Percentiles rank a stretch among this genome's conserved stretches.
phyloP scores from a whole-genome alignment of 2,797 vertebrate species.

The Leucoraja ocellata region DNA sequence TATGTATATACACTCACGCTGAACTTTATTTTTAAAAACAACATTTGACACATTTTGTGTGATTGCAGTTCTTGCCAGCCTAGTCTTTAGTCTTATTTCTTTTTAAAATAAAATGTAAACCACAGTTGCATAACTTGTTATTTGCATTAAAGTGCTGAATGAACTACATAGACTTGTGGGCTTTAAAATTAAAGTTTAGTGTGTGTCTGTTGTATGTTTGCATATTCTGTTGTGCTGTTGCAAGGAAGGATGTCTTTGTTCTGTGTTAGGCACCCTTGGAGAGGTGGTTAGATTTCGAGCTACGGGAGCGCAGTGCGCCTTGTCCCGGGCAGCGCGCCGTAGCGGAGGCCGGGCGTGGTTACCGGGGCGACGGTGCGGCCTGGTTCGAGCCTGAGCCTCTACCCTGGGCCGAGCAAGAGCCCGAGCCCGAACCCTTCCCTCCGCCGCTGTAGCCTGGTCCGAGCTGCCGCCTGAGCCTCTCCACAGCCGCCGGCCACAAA shows the following conservation, averaged over 20 bases:
- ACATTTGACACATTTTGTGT: neutral
- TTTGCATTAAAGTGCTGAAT: neutral
- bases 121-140: neutral
- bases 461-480: too few relatives aligned
- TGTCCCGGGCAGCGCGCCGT: neutral
- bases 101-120: neutral
- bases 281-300: neutral
- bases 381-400: neutral
- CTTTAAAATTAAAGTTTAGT: too few relatives aligned
- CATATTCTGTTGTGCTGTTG: too few relatives aligned
- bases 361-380: neutral
- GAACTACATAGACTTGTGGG: neutral
- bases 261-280: too few relatives aligned
- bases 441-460: too few relatives aligned
- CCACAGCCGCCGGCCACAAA: too few relatives aligned
- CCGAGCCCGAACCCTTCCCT: too few relatives aligned
- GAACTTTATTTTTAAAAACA: too few relatives aligned
- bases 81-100: neutral
- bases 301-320: neutral
- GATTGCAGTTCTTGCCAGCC: neutral
- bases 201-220: too few relatives aligned
- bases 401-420: too few relatives aligned
- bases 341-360: neutral
- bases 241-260: too few relatives aligned
- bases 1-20: too few relatives aligned